A percentile compares a stretch with the other conserved stretches of the same genome.
These are phyloP conservation scores for Ormyrus rosae DNA, from an alignment of 2,888 invertebrate species.

Conservation along the genomic window DNA sequence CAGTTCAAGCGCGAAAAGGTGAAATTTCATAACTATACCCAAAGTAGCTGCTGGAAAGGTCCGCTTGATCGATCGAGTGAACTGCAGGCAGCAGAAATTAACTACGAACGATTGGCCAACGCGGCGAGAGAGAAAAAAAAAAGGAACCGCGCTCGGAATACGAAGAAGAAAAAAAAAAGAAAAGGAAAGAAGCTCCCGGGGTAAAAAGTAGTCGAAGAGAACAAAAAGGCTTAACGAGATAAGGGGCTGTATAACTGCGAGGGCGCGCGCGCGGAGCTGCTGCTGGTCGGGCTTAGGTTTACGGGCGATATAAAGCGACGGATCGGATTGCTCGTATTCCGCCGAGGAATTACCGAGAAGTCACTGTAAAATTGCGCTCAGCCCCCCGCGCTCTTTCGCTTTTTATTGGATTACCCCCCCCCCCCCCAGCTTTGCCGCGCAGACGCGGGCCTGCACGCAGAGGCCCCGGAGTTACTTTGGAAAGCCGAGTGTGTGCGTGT, in stretches of 20 bases:
- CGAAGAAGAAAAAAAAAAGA: conserved; percentile 1
- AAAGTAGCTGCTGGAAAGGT: too few species aligned
- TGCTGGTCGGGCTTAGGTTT: conserved; percentile 47
- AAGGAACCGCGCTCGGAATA: background rate
- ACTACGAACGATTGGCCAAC: background rate
- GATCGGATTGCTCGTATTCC: conserved; percentile 56
- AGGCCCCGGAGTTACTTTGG: conserved; percentile 4
- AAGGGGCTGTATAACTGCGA: conserved; percentile 41
- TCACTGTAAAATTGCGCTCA: conserved; percentile 54
- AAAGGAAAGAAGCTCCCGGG: too few species aligned
- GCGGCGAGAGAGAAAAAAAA: background rate
- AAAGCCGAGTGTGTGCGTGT: background rate
- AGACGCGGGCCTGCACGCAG: conserved; percentile 2
- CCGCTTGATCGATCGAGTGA: too few species aligned
- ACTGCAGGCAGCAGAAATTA: too few species aligned
- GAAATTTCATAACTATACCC: too few species aligned
- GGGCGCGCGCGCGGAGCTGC: background rate
- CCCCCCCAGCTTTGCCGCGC: conserved; percentile 4
- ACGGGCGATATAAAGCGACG: conserved; percentile 54
- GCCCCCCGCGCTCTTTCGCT: background rate
- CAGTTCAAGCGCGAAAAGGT: too few species aligned
- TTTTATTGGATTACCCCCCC: conserved; percentile 45
- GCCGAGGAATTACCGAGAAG: conserved; percentile 51
- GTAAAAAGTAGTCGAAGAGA: background rate
- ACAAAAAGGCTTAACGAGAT: conserved; percentile 49